Evolutionary conservation across 2,113 vertebrate genomes (phyloP).

Genomic region (Alligator sinensis): DNA sequence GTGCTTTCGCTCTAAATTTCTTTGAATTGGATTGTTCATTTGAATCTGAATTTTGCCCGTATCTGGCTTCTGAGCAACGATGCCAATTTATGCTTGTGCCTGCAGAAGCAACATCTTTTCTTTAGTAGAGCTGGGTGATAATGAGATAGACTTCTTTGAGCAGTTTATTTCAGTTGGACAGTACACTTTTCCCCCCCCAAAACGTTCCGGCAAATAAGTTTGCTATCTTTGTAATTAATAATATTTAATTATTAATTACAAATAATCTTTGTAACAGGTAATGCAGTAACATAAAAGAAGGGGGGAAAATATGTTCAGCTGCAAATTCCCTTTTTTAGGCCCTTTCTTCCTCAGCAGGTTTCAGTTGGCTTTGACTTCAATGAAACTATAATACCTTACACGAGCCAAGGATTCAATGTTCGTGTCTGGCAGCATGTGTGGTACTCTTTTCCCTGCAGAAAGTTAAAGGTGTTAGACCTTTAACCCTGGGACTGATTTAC

Average conservation of each 20-base stretch:
- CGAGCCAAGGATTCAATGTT: not conserved
- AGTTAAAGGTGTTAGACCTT: not conserved
- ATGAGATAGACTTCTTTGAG: fast-evolving
- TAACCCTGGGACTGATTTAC: not conserved
- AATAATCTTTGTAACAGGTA: not conserved
- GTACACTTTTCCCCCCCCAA: not conserved
- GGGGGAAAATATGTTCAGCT: not conserved
- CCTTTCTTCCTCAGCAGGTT: not conserved
- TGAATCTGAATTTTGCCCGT: conserved; percentile 59
- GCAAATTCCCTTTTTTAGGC: not conserved
- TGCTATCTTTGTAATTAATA: not conserved
- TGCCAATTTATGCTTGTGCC: conserved; percentile 21
- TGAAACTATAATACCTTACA: not conserved
- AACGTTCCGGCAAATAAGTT: conserved; percentile 4
- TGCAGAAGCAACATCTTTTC: not conserved
- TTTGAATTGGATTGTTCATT: conserved; percentile 31
- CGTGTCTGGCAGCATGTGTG: fast-evolving
- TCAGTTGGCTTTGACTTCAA: not conserved
- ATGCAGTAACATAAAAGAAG: not conserved
- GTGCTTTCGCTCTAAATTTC: not conserved
- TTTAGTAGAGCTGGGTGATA: not conserved
- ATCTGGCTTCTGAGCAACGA: conserved; percentile 43
- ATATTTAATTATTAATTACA: not conserved
- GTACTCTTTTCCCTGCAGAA: not conserved
- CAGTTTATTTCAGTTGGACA: conserved; percentile 1